A percentile compares a stretch with the other conserved stretches of the same genome.
phyloP scores from a whole-genome alignment of 2,113 vertebrate species.

The Vulpes lagopus region DNA sequence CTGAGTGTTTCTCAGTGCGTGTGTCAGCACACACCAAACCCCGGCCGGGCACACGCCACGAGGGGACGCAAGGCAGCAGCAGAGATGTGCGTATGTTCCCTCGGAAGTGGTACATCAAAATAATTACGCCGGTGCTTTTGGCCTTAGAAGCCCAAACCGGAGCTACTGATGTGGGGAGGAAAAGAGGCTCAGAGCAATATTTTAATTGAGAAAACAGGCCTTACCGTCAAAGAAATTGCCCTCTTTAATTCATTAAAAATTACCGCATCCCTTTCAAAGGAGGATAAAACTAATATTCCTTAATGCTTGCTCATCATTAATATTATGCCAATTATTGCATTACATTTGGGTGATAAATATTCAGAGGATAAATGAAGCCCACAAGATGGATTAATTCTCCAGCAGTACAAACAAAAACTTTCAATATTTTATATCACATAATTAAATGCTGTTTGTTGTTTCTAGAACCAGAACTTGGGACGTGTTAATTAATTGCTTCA shows the following conservation, averaged over 20 bases:
- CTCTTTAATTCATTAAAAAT: slow-evolving; percentile 72
- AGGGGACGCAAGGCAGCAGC: not conserved
- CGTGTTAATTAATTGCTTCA: slow-evolving; percentile 83
- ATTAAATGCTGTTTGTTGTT: slow-evolving; percentile 86
- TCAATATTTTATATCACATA: slow-evolving; percentile 86
- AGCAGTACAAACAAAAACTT: slow-evolving; percentile 83
- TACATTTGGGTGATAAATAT: slow-evolving; percentile 87
- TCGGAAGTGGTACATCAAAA: not conserved
- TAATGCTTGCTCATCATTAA: slow-evolving; percentile 82
- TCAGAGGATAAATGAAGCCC: slow-evolving; percentile 84
- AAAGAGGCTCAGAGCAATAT: slow-evolving; percentile 7
- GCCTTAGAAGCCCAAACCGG: not conserved
- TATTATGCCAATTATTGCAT: slow-evolving; percentile 87
- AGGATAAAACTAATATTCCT: slow-evolving; percentile 82
- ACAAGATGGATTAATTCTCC: slow-evolving; percentile 86
- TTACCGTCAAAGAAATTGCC: slow-evolving; percentile 57
- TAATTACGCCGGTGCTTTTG: not conserved
- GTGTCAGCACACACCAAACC: not conserved
- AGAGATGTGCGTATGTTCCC: not conserved
- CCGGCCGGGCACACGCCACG: not conserved
- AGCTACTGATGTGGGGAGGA: not conserved
- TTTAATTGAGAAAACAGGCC: slow-evolving; percentile 76
- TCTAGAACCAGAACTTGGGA: slow-evolving; percentile 82
- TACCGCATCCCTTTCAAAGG: slow-evolving; percentile 71
- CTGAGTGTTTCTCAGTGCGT: not conserved